Conservation (phyloP, 1,140 invertebrate genomes). For the Lethrus apterus region DNA sequence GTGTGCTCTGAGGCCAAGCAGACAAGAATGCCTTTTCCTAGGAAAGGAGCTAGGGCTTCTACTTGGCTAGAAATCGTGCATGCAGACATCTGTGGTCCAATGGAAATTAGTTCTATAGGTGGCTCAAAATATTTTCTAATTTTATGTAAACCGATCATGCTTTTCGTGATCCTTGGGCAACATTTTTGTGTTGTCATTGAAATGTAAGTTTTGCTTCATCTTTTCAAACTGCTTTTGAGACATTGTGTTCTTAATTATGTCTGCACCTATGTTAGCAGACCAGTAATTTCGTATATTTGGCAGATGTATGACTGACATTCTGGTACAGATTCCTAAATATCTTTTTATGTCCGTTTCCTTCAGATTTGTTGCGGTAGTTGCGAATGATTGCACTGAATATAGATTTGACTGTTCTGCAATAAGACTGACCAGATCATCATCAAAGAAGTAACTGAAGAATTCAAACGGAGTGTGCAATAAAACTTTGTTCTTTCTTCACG, state of each 20-base stretch:
- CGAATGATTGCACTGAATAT: neutral
- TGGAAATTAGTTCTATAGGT: constrained; percentile 29
- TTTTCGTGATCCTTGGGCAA: neutral
- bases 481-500: too few relatives aligned
- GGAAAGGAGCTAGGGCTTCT: constrained; percentile 20
- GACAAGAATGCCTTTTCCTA: constrained; percentile 26
- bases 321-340: neutral
- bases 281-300: neutral
- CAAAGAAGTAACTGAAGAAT: too few relatives aligned
- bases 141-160: too few relatives aligned
- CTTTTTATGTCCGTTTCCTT: neutral
- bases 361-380: neutral
- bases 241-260: neutral
- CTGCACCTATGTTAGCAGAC: neutral
- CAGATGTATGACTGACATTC: neutral
- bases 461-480: too few relatives aligned
- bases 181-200: constrained; percentile 4
- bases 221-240: neutral
- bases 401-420: constrained; percentile 3
- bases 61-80: constrained; percentile 29
- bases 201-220: neutral
- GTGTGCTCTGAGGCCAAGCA: constrained; percentile 35
- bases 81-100: constrained; percentile 33
- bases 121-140: constrained; percentile 39
- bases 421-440: too few relatives aligned